Evolutionary conservation across 2,888 invertebrate species (phyloP).

Genomic region (Cacoxenus indagator): DNA sequence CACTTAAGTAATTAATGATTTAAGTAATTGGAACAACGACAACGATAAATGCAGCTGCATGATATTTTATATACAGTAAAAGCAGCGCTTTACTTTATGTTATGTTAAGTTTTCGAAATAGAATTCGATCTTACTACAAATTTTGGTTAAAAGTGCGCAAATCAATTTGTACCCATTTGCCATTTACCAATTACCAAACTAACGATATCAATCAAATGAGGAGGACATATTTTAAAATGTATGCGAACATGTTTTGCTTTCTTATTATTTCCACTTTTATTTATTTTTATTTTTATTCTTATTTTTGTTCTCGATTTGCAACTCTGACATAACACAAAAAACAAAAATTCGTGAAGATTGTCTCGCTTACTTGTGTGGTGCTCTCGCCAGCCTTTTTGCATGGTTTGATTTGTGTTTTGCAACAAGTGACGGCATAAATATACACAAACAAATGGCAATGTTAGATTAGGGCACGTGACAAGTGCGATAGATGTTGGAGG

Average conservation of each 20-base stretch:
- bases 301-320: too few species aligned
- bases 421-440: constrained; percentile 30
- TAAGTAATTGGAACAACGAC: constrained; percentile 8
- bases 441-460: constrained; percentile 38
- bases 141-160: not conserved
- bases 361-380: constrained; percentile 81
- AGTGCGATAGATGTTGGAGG: constrained; percentile 25
- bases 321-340: constrained; percentile 29
- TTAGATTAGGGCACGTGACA: constrained; percentile 25
- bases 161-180: not conserved
- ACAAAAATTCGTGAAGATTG: constrained; percentile 34
- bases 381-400: constrained; percentile 80
- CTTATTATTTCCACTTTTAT: too few species aligned
- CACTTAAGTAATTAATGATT: not conserved
- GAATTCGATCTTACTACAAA: not conserved
- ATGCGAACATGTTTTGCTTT: constrained; percentile 29
- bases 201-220: constrained; percentile 44
- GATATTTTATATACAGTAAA: not conserved
- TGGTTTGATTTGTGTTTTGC: constrained; percentile 5
- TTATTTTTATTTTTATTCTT: too few species aligned
- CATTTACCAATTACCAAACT: constrained; percentile 8
- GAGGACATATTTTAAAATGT: constrained; percentile 70
- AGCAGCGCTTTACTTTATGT: not conserved
- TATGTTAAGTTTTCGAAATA: not conserved
- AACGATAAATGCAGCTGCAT: not conserved